Conservation (phyloP, 2,888 invertebrate species). For the Lamellibrachia columna region DNA sequence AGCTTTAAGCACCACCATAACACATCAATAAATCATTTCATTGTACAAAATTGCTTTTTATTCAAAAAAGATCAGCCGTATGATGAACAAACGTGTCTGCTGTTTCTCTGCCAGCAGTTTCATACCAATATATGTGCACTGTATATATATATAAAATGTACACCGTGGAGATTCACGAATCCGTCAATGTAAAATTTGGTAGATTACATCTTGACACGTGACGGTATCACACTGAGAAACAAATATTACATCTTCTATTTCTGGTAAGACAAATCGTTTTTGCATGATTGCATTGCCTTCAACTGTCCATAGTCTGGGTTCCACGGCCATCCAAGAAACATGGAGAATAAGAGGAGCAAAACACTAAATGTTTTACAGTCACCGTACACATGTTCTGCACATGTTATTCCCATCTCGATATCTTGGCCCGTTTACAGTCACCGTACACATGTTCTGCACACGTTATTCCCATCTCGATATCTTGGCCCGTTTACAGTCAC, state of each 20-base stretch:
- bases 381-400: no score
- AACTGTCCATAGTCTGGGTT: background rate
- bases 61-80: background rate
- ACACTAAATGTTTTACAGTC: no score
- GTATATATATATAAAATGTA: background rate
- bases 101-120: background rate
- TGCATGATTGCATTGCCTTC: background rate
- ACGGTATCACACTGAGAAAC: background rate
- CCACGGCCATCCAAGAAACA: background rate
- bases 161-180: background rate
- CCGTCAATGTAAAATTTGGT: background rate
- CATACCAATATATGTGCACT: background rate
- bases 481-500: no score
- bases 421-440: no score
- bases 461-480: no score
- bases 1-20: background rate
- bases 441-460: no score
- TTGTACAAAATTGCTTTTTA: background rate
- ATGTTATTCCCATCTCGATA: no score
- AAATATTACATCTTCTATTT: background rate
- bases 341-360: no score
- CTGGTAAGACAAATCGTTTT: background rate
- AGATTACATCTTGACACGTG: background rate
- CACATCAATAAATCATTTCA: background rate
- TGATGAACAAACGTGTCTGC: no score